A percentile compares a stretch with the other conserved stretches of the same genome.
Conservation (phyloP, 2,888 invertebrate species). For the Horisme vitalbata region DNA sequence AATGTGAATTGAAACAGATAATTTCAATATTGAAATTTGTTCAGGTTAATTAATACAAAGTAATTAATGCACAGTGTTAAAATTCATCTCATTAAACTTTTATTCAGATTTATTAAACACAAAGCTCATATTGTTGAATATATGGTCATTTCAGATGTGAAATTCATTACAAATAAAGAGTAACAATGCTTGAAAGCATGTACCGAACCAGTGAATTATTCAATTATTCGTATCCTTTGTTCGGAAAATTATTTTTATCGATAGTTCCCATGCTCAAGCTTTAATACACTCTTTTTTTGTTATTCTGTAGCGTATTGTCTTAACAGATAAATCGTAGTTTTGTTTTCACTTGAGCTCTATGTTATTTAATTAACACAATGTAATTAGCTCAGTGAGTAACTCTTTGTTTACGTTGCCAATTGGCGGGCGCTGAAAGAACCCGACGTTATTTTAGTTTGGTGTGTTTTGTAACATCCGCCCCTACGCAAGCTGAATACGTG, state of each 20-base stretch:
- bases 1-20: too few relatives aligned
- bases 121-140: constrained; percentile 10
- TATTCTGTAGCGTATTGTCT: constrained; percentile 1
- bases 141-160: constrained; percentile 6
- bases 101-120: constrained; percentile 4
- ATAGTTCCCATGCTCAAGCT: constrained; percentile 3
- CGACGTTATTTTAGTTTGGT: constrained; percentile 31
- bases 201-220: constrained; percentile 9
- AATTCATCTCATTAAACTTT: constrained; percentile 6
- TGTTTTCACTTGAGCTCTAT: constrained; percentile 20
- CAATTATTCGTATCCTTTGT: constrained; percentile 9
- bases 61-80: neutral
- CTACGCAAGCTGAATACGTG: constrained; percentile 16
- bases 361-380: constrained; percentile 30
- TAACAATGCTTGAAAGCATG: constrained; percentile 1
- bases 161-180: constrained; percentile 7
- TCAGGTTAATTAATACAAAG: too few relatives aligned
- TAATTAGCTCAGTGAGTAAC: constrained; percentile 33
- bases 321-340: constrained; percentile 4
- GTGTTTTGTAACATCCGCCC: constrained; percentile 35
- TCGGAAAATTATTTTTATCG: constrained; percentile 7
- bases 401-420: constrained; percentile 38
- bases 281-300: neutral
- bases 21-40: too few relatives aligned
- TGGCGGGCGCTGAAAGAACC: constrained; percentile 33